phyloP scores from a whole-genome alignment of 92 coral and sea anemone genomes.

The Pocillopora grandis region DNA sequence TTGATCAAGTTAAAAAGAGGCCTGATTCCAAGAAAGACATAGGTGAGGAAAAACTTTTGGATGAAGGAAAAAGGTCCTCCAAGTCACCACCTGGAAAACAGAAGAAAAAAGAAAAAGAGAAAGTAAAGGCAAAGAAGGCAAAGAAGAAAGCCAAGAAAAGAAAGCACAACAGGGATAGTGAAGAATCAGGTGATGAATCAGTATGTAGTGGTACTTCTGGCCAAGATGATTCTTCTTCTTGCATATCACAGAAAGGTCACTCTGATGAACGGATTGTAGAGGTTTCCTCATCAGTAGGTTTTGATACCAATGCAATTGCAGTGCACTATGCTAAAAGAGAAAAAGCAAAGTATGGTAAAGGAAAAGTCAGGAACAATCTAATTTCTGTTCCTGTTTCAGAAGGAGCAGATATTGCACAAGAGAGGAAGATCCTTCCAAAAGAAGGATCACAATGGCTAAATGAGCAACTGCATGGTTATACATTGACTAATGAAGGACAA shows the following conservation, averaged over 20 bases:
- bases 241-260: background rate
- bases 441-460: background rate
- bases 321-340: slow-evolving; percentile 25
- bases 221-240: slow-evolving; percentile 18
- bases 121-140: slow-evolving; percentile 54
- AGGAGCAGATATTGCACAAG: background rate
- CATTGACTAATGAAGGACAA: slow-evolving; percentile 1
- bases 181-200: slow-evolving; percentile 37
- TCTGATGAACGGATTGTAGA: slow-evolving; percentile 25
- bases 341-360: background rate
- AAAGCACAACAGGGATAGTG: slow-evolving; percentile 42
- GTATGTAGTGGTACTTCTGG: slow-evolving; percentile 35
- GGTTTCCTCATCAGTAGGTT: slow-evolving; percentile 11
- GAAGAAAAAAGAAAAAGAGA: slow-evolving; percentile 59
- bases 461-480: background rate
- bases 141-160: slow-evolving; percentile 48
- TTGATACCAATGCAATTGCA: slow-evolving; percentile 18
- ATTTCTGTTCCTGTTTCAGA: slow-evolving; percentile 31
- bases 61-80: slow-evolving; percentile 3
- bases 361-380: slow-evolving; percentile 11
- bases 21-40: background rate
- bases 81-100: slow-evolving; percentile 47
- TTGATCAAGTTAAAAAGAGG: slow-evolving; percentile 12
- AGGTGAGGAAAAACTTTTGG: background rate
- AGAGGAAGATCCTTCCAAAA: background rate